Evolutionary conservation across 2,888 invertebrate species (phyloP).

Genomic region (Cheilosia soror): DNA sequence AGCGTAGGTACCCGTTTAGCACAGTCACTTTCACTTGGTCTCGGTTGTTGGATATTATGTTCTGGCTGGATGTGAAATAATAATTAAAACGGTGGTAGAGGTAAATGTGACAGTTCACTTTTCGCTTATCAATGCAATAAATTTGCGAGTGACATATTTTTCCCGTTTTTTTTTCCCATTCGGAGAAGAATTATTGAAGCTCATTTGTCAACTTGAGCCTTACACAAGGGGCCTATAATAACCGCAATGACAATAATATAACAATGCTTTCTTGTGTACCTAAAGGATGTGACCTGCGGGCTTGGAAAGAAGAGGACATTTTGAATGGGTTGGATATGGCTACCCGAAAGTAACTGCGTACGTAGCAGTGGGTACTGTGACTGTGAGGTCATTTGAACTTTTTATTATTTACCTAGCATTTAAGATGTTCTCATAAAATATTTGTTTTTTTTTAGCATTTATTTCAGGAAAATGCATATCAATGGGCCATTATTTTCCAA

Average conservation of each 20-base stretch:
- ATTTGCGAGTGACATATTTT: constrained; percentile 46
- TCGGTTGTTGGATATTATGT: not conserved
- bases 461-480: too few species aligned
- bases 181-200: constrained; percentile 14
- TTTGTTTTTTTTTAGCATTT: too few species aligned
- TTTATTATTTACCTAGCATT: not conserved
- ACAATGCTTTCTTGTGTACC: constrained; percentile 22
- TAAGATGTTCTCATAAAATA: too few species aligned
- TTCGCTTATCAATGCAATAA: constrained; percentile 39
- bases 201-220: constrained; percentile 4
- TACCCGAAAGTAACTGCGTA: not conserved
- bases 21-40: not conserved
- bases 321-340: not conserved
- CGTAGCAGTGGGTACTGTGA: too few species aligned
- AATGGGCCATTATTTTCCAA: too few species aligned
- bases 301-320: not conserved
- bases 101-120: not conserved
- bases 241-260: constrained; percentile 24
- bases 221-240: constrained; percentile 28
- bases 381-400: not conserved
- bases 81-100: constrained; percentile 31
- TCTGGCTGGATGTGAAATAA: constrained; percentile 29
- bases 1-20: not conserved
- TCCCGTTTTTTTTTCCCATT: not conserved
- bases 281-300: constrained; percentile 8